These are phyloP conservation scores for Rhinoraja longicauda DNA, from an alignment of 2,797 vertebrate species.

Conservation along the genomic window DNA sequence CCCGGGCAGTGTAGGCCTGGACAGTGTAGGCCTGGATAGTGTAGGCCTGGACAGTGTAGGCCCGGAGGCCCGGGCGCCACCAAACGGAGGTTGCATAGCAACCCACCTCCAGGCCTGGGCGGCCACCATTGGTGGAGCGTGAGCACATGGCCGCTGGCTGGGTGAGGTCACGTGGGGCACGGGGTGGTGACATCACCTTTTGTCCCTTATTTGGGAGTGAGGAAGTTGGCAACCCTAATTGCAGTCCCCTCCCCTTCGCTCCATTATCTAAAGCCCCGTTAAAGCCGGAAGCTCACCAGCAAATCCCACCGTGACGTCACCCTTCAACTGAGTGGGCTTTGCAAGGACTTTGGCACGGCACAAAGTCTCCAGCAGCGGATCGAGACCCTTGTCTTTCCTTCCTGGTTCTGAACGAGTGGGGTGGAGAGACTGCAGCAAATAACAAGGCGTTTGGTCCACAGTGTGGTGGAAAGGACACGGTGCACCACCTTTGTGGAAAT, in stretches of 20 bases:
- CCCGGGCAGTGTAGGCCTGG: no score
- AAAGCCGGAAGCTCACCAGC: not conserved
- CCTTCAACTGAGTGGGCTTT: not conserved
- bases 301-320: not conserved
- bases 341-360: not conserved
- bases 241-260: not conserved
- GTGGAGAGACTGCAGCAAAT: conserved; percentile 24
- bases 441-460: not conserved
- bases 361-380: not conserved
- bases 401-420: not conserved
- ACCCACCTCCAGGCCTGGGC: no score
- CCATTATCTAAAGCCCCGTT: not conserved
- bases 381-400: not conserved
- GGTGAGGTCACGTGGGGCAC: no score
- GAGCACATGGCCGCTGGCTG: no score
- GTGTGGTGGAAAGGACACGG: not conserved
- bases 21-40: no score
- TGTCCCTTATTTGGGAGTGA: no score
- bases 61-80: no score
- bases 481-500: not conserved
- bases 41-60: no score
- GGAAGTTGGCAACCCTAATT: no score
- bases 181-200: no score
- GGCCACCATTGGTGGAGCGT: no score
- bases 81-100: no score